A percentile compares a stretch with the other conserved stretches of the same genome.
Conservation (phyloP, 2,888 invertebrate species). For the Drosophila suboccidentalis region DNA sequence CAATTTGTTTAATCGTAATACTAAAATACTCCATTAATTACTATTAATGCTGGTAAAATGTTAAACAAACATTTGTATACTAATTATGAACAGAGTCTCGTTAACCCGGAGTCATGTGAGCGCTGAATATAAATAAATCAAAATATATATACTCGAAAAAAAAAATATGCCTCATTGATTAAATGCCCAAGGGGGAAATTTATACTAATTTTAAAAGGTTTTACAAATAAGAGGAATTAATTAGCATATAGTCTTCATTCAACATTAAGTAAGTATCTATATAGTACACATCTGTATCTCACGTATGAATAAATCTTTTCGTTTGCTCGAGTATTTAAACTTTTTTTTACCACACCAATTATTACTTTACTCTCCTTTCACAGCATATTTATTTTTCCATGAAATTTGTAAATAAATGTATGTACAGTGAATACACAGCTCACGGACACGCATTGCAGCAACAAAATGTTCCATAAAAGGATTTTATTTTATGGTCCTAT, state of each 20-base stretch:
- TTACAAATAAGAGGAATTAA: too few species aligned
- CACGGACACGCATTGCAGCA: constrained; percentile 9
- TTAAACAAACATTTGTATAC: not conserved
- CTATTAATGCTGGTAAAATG: not conserved
- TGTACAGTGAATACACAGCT: constrained; percentile 12
- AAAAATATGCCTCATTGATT: too few species aligned
- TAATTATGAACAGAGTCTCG: not conserved
- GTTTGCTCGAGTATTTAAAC: constrained; percentile 19
- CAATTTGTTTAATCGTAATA: constrained; percentile 9
- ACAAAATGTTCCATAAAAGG: constrained; percentile 48
- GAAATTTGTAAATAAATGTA: constrained; percentile 62
- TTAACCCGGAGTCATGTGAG: not conserved
- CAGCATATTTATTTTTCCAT: constrained; percentile 13
- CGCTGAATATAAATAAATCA: too few species aligned
- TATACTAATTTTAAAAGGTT: too few species aligned
- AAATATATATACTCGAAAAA: too few species aligned
- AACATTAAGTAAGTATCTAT: too few species aligned
- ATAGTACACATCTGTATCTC: too few species aligned
- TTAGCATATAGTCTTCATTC: too few species aligned
- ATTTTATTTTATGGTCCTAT: constrained; percentile 44
- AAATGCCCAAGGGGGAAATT: too few species aligned
- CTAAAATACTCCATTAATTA: constrained; percentile 9
- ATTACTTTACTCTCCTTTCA: constrained; percentile 3
- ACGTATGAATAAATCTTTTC: not conserved
- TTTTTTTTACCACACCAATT: constrained; percentile 24